A percentile compares a stretch with the other conserved stretches of the same genome.
phyloP scores from a whole-genome alignment of 2,888 invertebrate genomes.

The Myopa tessellatipennis region DNA sequence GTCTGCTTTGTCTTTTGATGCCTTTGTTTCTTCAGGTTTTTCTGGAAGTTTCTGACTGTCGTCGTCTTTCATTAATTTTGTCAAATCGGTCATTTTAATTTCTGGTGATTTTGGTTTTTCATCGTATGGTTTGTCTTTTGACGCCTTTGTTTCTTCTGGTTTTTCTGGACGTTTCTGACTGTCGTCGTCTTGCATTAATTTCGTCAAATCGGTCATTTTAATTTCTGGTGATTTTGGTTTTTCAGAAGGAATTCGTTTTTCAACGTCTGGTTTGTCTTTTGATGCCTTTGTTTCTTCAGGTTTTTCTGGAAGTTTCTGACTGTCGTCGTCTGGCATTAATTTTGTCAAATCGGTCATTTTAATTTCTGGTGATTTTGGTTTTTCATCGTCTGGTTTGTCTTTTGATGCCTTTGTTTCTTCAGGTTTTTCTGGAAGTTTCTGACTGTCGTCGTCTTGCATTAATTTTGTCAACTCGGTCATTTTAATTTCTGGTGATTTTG shows the following conservation, averaged over 20 bases:
- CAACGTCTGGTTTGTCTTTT: background rate
- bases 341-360: background rate
- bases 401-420: background rate
- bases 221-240: background rate
- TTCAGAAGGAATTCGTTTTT: no score
- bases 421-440: background rate
- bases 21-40: background rate
- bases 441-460: no score
- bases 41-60: background rate
- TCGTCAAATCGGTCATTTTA: background rate
- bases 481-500: no score
- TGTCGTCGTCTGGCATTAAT: background rate
- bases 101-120: conserved; percentile 39
- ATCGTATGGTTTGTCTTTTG: conserved; percentile 29
- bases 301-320: background rate
- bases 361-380: background rate
- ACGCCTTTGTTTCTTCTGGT: background rate
- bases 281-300: no score
- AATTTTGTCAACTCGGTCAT: background rate
- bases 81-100: background rate
- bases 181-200: background rate
- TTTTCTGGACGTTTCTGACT: no score
- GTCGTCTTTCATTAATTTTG: background rate
- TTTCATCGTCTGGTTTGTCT: background rate
- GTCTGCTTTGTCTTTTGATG: background rate